A percentile compares a stretch with the other conserved stretches of the same genome.
These are phyloP conservation scores for Acinonyx jubatus DNA, from an alignment of 2,113 vertebrate species.

Conservation along the genomic window DNA sequence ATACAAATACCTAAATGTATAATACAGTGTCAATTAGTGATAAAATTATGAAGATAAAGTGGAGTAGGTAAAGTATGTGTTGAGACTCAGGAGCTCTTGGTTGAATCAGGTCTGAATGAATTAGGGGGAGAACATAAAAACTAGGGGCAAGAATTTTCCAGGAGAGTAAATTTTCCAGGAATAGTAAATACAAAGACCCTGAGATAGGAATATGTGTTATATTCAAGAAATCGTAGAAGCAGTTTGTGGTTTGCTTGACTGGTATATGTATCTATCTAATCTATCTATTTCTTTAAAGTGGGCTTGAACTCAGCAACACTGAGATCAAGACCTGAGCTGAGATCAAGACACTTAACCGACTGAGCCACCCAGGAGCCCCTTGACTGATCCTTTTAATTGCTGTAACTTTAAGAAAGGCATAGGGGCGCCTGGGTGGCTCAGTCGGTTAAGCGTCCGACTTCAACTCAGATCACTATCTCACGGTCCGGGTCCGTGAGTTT, in stretches of 20 bases:
- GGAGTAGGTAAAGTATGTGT: background rate
- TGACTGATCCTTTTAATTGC: background rate
- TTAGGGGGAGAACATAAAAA: background rate
- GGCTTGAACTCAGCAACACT: too few species aligned
- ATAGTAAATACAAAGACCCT: background rate
- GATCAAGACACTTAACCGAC: too few species aligned
- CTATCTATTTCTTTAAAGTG: too few species aligned
- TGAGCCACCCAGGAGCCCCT: background rate
- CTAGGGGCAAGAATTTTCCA: background rate
- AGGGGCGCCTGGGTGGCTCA: too few species aligned
- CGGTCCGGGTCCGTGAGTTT: too few species aligned
- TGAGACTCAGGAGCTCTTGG: background rate
- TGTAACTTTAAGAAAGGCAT: background rate
- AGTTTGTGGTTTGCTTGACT: background rate
- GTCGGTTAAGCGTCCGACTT: too few species aligned
- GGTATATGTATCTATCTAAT: too few species aligned
- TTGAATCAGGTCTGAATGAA: background rate
- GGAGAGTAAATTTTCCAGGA: too few species aligned
- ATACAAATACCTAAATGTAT: background rate
- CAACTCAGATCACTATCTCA: accelerated
- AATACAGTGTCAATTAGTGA: background rate
- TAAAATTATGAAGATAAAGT: background rate
- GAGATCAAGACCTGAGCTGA: too few species aligned
- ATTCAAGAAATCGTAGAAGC: background rate
- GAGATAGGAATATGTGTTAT: background rate